A percentile compares a stretch with the other conserved stretches of the same genome.
phyloP scores from a whole-genome alignment of 2,888 invertebrate species.

The Euplexia lucipara region DNA sequence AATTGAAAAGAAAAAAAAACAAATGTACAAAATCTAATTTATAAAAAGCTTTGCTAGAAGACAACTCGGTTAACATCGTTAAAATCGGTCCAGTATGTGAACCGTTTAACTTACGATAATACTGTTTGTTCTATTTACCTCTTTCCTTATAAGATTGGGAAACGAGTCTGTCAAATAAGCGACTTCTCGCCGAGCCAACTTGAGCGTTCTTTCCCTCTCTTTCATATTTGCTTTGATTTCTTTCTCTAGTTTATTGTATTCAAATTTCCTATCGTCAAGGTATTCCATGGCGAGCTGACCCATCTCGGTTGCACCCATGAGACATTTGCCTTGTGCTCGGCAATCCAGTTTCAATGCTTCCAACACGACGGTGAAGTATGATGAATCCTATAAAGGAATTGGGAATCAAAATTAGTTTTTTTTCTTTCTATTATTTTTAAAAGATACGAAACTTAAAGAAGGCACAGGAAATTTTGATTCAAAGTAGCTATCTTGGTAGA shows the following conservation, averaged over 20 bases:
- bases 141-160: constrained; percentile 85
- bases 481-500: too few species aligned
- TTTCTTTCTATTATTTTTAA: too few species aligned
- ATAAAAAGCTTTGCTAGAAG: background rate
- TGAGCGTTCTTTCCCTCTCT: constrained; percentile 90
- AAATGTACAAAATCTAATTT: background rate
- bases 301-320: constrained; percentile 92
- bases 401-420: too few species aligned
- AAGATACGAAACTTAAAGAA: background rate
- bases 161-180: constrained; percentile 85
- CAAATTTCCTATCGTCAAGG: constrained; percentile 91
- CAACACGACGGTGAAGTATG: constrained; percentile 92
- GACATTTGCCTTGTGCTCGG: constrained; percentile 91
- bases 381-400: constrained; percentile 89
- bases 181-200: constrained; percentile 86
- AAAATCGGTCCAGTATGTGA: constrained; percentile 6
- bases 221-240: constrained; percentile 92
- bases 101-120: background rate
- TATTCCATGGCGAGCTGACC: constrained; percentile 93
- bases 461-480: background rate
- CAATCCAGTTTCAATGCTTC: constrained; percentile 91
- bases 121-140: constrained; percentile 70
- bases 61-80: background rate
- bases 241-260: constrained; percentile 91
- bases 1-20: background rate